A percentile compares a stretch with the other conserved stretches of the same genome.
These are phyloP conservation scores for Diachasma alloeum DNA, from an alignment of 1,140 invertebrate genomes.

Conservation along the genomic window DNA sequence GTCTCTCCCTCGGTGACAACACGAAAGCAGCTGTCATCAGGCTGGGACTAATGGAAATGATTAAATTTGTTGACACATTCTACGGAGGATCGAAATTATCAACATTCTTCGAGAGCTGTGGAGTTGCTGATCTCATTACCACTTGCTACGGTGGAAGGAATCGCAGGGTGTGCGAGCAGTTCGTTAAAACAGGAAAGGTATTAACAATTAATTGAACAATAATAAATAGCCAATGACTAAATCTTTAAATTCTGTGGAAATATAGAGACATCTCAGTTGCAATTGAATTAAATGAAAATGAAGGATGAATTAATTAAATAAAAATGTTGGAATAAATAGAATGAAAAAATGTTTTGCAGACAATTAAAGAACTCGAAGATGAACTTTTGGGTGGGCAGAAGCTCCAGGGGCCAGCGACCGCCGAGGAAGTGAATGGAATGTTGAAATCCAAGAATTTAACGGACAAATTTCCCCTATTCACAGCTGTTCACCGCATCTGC, in stretches of 20 bases:
- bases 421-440: constrained; percentile 79
- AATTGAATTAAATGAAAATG: too few relatives aligned
- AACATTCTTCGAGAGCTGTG: constrained; percentile 88
- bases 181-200: constrained; percentile 79
- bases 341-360: constrained; percentile 59
- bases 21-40: constrained; percentile 88
- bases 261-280: too few relatives aligned
- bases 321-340: too few relatives aligned
- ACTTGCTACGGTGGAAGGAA: constrained; percentile 88
- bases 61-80: constrained; percentile 73
- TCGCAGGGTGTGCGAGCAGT: constrained; percentile 79
- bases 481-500: constrained; percentile 79
- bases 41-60: constrained; percentile 83
- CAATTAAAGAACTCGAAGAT: constrained; percentile 76
- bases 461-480: constrained; percentile 81
- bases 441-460: constrained; percentile 70
- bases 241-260: too few relatives aligned
- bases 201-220: too few relatives aligned
- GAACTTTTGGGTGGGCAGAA: constrained; percentile 87
- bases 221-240: too few relatives aligned
- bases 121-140: constrained; percentile 86
- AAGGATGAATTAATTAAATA: too few relatives aligned
- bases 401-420: constrained; percentile 85
- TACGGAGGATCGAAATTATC: constrained; percentile 70
- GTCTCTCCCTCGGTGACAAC: constrained; percentile 81